Base-by-base conservation (phyloP, 92 coral and sea anemone genomes). In the Actinernus sp. region DNA sequence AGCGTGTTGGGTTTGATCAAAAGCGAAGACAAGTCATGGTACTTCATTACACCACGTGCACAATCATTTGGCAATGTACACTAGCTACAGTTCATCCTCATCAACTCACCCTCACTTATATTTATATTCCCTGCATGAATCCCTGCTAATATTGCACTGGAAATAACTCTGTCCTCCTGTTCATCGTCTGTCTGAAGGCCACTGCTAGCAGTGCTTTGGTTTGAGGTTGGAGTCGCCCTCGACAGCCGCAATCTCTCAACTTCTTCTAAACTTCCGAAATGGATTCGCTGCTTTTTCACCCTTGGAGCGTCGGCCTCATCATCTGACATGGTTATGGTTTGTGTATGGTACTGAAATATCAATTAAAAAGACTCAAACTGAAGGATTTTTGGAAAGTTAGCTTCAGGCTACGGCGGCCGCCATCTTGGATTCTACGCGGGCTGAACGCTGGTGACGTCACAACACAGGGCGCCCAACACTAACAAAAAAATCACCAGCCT, bases 101-200 rank as follows among this genome's bases (percentile, higher is more conserved):
- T 32, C 21, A 9, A 39, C 85, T 61, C 20, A 92, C 98, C 99
- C 58, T 88, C 97, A 21, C 92, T 64, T 45, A 95, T 82, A 68
- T 95, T 95, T 29, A 95, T 95, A 84, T 95, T 95, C 58, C 92
- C 96, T 46, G 96, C 88, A 60, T 92, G 81, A 10, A 90, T 90
- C 23, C 97, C 97, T 41, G 88, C 97, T 24, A 90, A 37, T 10
- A 90, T 78, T 21, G 85, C 88, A 10, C 19, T 17, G 19, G 5
- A 9, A 4, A 45, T 45, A 7, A 45, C 19, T 12, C 52, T 12
- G 52, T 45, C 52, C 5, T 9, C 52, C 88, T 1, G 50, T 46
- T 10, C 47, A 4, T 45, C 77, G 17, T 53, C 34, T n/a, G 52
- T 70, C 21, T 68, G 53, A 21, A 53, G 10, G 8, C 52, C 21